These are phyloP conservation scores for Lepisosteus osseus DNA, from an alignment of 2,113 vertebrate species.

Conservation along the genomic window DNA sequence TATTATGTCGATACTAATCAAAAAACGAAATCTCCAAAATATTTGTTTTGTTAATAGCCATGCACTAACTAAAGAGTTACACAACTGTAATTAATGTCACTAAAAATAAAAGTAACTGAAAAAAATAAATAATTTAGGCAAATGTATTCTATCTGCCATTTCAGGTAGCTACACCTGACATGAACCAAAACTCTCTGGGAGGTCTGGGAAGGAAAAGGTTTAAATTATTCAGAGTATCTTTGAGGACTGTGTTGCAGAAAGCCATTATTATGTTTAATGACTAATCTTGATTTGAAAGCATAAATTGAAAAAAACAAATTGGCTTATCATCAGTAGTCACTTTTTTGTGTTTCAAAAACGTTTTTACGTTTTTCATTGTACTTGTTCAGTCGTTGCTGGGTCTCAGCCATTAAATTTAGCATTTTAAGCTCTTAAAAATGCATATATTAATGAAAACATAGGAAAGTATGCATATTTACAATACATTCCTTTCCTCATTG, in stretches of 20 bases:
- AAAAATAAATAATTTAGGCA: conserved; percentile 62
- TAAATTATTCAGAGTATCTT: conserved; percentile 69
- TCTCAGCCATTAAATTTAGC: background rate
- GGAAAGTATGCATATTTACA: conserved; percentile 30
- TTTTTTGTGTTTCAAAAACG: conserved; percentile 24
- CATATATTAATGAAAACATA: conserved; percentile 1
- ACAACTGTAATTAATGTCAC: conserved; percentile 60
- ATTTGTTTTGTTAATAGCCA: conserved; percentile 61
- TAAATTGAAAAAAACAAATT: conserved; percentile 30
- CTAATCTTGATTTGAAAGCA: conserved; percentile 53
- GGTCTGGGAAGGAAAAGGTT: conserved; percentile 12
- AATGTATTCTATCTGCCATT: conserved; percentile 52
- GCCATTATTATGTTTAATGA: conserved; percentile 75
- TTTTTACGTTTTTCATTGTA: background rate
- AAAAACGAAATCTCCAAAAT: conserved; percentile 17
- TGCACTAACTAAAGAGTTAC: conserved; percentile 67
- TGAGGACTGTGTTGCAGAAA: conserved; percentile 60
- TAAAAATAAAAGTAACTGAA: conserved; percentile 58
- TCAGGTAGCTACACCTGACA: conserved; percentile 63
- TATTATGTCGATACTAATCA: conserved; percentile 31
- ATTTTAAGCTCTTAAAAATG: background rate
- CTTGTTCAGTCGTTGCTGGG: background rate
- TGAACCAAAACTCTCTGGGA: conserved; percentile 5
- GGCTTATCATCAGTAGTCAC: conserved; percentile 50
- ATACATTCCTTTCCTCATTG: conserved; percentile 5